Conservation (phyloP, 1,140 invertebrate species). For the Sitodiplosis mosellana region DNA sequence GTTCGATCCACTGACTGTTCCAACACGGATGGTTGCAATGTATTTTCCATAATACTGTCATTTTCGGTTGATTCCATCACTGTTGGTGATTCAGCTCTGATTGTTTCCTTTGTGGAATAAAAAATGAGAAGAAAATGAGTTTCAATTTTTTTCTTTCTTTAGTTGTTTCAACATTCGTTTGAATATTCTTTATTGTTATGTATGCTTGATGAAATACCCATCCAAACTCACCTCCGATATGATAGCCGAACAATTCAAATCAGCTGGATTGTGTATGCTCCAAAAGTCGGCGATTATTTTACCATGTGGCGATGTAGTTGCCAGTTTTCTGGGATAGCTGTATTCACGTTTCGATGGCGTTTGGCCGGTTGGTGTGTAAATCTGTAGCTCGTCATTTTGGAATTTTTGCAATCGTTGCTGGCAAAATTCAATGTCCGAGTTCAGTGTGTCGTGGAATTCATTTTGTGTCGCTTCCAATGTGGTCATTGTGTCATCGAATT, state of each 20-base stretch:
- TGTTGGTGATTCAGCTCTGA: no score
- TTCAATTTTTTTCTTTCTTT: no score
- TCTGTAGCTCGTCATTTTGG: slow-evolving; percentile 25
- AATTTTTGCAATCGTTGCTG: slow-evolving; percentile 13
- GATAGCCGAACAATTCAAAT: slow-evolving; percentile 16
- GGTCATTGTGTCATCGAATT: background rate
- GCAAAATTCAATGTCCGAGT: background rate
- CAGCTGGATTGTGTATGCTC: slow-evolving; percentile 17
- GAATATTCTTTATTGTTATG: no score
- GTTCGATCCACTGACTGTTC: no score
- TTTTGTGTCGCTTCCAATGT: background rate
- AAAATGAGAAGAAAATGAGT: no score
- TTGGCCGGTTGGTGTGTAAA: slow-evolving; percentile 28
- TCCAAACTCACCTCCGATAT: slow-evolving; percentile 1
- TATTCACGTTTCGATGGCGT: slow-evolving; percentile 43
- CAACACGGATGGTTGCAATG: no score
- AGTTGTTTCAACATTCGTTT: no score
- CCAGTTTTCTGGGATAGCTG: slow-evolving; percentile 36
- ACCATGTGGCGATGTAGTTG: slow-evolving; percentile 45
- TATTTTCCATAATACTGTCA: no score
- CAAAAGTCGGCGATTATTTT: slow-evolving; percentile 39
- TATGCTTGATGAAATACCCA: no score
- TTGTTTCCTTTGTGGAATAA: no score
- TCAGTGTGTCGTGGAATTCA: background rate
- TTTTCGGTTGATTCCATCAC: no score